Base-by-base conservation (phyloP, 2,888 invertebrate genomes). In the Congeria kusceri region DNA sequence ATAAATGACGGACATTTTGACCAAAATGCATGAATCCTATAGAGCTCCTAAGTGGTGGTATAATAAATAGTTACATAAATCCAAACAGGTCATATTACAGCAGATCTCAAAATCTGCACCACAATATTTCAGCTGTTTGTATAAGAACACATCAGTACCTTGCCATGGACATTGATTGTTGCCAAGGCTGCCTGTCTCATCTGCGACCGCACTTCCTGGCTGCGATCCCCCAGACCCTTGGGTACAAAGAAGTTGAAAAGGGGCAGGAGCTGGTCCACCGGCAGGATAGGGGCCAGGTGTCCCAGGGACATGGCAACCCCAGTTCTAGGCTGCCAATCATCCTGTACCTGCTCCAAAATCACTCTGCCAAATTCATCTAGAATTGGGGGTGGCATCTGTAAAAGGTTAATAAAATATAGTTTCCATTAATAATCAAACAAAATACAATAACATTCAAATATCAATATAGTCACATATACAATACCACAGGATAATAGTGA, bases 101-200 rank as follows among this genome's bases (percentile, higher is more conserved):
- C 11, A 39, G 11, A 39, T 39, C 3, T 3, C 39, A 5, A 13
- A 13, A 39, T 39, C n/a, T n/a, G n/a, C n/a, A n/a, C n/a, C n/a
- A n/a, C n/a, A n/a, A 39, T 39, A 39, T 39, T 3, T 39, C 5
- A 1, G 15, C 3, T 39, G 11, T 39, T 7, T 39, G 39, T 47
- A 13, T 15, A 25, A 13, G 20, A 25, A 23, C 32, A 9, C 18
- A 1, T 11, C 7, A 11, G 15, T 79, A 96, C 96, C 95, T 98
- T 98, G 39, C 99, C 99, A 94, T 99, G 98, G 69, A 96, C 94
- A 92, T 98, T 97, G 2, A 99, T 97, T 77, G 97, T 96, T 63
- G 96, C 96, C 85, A 98, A 95, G n/a, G 99, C 98, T 18, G 99
- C 98, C 83, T 96, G 96, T 73, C 98, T 95, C 98, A 99, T 99